Percentiles rank a stretch among this genome's conserved stretches.
These are phyloP conservation scores for Aythya baeri DNA, from an alignment of 2,113 vertebrate genomes.

Conservation along the genomic window DNA sequence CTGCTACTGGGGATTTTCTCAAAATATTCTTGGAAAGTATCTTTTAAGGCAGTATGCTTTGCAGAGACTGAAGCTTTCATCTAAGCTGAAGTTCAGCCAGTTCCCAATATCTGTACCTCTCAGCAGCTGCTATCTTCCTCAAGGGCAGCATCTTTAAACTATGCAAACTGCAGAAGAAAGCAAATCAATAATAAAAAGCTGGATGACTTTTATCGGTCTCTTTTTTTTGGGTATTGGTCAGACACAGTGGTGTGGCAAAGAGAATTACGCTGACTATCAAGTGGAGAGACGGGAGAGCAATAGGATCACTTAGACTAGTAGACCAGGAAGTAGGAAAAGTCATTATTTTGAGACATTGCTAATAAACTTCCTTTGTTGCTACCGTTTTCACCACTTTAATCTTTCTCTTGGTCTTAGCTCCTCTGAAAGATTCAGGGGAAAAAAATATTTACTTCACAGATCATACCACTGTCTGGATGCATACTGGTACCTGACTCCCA, in stretches of 20 bases:
- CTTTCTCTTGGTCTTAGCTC: not conserved
- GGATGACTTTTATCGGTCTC: not conserved
- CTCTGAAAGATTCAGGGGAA: not conserved
- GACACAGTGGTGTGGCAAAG: not conserved
- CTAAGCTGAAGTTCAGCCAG: not conserved
- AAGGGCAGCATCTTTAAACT: not conserved
- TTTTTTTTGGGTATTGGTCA: not conserved
- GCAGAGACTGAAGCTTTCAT: not conserved
- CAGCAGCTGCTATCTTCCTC: not conserved
- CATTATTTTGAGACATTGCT: not conserved
- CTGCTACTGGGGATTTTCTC: not conserved
- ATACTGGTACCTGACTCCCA: not conserved
- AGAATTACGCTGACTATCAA: not conserved
- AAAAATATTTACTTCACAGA: not conserved
- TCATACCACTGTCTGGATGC: not conserved
- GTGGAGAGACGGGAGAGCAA: not conserved
- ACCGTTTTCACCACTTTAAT: not conserved
- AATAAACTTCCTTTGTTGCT: not conserved
- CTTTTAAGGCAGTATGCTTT: not conserved
- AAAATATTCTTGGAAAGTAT: not conserved
- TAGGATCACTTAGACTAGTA: not conserved
- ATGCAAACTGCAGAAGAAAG: not conserved
- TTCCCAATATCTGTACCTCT: accelerated
- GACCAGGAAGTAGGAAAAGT: not conserved
- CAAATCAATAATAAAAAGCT: not conserved